Base-by-base conservation (phyloP, 23 tunicate genomes). In the Trididemnum nubilum region DNA sequence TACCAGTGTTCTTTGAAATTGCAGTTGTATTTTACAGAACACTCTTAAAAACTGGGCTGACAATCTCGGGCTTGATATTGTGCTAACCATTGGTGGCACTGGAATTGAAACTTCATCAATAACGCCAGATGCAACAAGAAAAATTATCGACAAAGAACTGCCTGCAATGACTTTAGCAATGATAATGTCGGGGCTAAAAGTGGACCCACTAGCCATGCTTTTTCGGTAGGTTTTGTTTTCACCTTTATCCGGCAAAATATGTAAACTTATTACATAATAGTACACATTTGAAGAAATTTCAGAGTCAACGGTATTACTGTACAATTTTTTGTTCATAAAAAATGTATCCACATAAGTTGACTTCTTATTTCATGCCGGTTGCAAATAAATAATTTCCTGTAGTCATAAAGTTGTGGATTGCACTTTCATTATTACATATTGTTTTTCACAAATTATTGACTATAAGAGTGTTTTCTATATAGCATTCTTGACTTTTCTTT, bases 51-150 rank as follows among this genome's bases (percentile, higher is more conserved):
- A 70, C 22, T 91, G 97, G 97, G n/a, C 71, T 32, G 92, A 91
- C 65, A 57, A 76, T 18, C 49, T 83, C 22, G 49, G 76, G 1
- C 57, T 87, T 15, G 66, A 87, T 70, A 51, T 91, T 51, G 77
- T 91, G 22, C 66, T 90, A 23, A 90, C 96, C 12, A 71, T 81
- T 35, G 92, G 92, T 52, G 98, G 98, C 5, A 61, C 94, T 36
- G 98, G 94, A 22, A 72, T 89, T 39, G 64, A 85, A 30, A 76
- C 83, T 4, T 29, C 83, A 29, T 85, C 92, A 39, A 84, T 88
- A 12, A 94, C 98, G 2, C 98, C 98, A 9, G 98, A 94, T 50
- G 98, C 98, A 1, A 94, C 98, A 2, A 85, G 52, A 35, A 40
- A 65, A 9, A 89, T 94, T 1, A 80, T 94, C 69, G 94, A 94